These are phyloP conservation scores for Drosophila grimshawi DNA, from an alignment of 1,140 invertebrate genomes.

Conservation along the genomic window DNA sequence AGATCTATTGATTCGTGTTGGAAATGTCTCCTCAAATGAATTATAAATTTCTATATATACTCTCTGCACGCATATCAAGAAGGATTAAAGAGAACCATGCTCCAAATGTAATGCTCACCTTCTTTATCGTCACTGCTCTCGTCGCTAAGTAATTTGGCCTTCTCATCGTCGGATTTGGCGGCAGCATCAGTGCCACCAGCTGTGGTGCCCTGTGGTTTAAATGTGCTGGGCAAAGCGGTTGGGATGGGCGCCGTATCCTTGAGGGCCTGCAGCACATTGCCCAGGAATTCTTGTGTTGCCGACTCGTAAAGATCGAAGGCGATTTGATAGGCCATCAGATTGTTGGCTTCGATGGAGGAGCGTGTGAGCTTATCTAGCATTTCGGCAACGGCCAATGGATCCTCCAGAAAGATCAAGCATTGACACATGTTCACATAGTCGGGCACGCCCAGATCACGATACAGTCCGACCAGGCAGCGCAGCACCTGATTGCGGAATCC, in stretches of 20 bases:
- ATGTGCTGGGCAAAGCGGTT: conserved; percentile 89
- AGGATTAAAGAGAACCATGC: too few species aligned
- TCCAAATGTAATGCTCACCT: conserved; percentile 26
- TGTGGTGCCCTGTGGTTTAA: conserved; percentile 87
- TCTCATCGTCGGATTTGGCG: conserved; percentile 85
- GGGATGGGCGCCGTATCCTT: conserved; percentile 93
- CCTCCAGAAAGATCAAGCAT: conserved; percentile 98
- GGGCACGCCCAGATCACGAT: conserved; percentile 93
- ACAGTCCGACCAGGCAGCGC: conserved; percentile 94
- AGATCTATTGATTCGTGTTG: too few species aligned
- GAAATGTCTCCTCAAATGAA: too few species aligned
- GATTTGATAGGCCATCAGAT: conserved; percentile 99
- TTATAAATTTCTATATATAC: too few species aligned
- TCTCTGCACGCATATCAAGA: too few species aligned
- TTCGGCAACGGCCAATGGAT: conserved; percentile 95
- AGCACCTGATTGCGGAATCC: conserved; percentile 96
- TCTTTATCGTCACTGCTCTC: conserved; percentile 79
- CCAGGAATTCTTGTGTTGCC: conserved; percentile 98
- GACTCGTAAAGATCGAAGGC: conserved; percentile 99
- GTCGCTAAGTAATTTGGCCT: conserved; percentile 83
- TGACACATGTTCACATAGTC: conserved; percentile 99
- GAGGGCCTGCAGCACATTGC: conserved; percentile 93
- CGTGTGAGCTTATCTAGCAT: conserved; percentile 95
- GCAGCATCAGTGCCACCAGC: conserved; percentile 70
- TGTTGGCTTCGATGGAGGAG: conserved; percentile 89